Base-by-base conservation (phyloP, 2,113 vertebrate genomes). In the Cyphomyrus discorhynchus region DNA sequence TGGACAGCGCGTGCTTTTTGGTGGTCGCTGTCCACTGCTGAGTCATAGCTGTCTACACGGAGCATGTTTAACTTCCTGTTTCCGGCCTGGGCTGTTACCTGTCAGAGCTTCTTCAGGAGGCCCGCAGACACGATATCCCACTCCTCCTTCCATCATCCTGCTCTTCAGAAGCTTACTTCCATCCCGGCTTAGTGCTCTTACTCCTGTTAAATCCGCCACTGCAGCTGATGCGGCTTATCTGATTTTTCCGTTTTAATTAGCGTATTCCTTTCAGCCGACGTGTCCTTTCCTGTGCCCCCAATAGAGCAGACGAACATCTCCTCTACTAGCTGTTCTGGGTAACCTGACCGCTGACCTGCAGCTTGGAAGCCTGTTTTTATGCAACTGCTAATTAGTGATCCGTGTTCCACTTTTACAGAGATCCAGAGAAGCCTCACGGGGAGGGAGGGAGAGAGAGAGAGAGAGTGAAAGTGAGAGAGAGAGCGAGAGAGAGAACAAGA, bases 321-420 rank as follows among this genome's bases (percentile, higher is more conserved):
- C 39, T 6, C 35, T 39, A 42, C 74, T 35, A 39, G 74, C 74
- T 42, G 74, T 80, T 80, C 74, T 39, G 35, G 74, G 35, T 80
- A 80, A 42, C 74, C 74, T 42, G 74, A 80, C 74, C 74, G 13
- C 74, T 80, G 74, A 80, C 74, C 74, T 80, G 74, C 74, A 80
- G 74, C 74, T 42, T 39, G 31, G 24, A 47, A 84, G 21, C 45
- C 45, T 84, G 39, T 84, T 84, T 84, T 42, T 24, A n/a, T 84
- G 45, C 82, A 47, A 84, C 82, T 84, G 45, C 39, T 84, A 84
- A 84, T 84, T 84, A 84, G 45, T 84, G 80, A 47, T 84, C 45
- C 45, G 10, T 84, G 80, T 84, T 84, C 42, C 82, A 46, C 8
- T 84, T 84, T 21, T 82, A 82, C 77, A 45, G 77, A 84, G 82